Conservation (phyloP, 1,140 invertebrate species). For the Eubasilissa regina region DNA sequence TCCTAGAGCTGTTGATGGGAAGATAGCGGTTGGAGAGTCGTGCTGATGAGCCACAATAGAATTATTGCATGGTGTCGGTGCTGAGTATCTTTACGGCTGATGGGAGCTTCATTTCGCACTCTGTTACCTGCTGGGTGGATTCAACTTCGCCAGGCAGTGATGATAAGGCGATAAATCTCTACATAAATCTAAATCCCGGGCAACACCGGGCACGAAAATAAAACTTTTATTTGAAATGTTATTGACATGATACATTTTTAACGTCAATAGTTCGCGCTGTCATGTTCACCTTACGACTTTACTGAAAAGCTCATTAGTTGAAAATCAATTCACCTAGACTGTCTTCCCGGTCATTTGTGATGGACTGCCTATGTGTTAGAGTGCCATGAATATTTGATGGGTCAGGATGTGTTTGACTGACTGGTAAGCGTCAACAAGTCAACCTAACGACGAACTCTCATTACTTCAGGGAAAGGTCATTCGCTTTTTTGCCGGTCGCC, state of each 20-base stretch:
- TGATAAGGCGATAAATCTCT: too few species aligned
- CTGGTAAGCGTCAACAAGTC: background rate
- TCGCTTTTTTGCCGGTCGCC: slow-evolving; percentile 3
- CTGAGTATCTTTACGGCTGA: too few species aligned
- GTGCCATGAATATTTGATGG: slow-evolving; percentile 11
- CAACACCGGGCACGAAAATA: too few species aligned
- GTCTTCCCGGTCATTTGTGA: slow-evolving; percentile 13
- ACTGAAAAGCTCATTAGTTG: slow-evolving; percentile 11
- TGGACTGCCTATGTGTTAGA: background rate
- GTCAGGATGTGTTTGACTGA: background rate
- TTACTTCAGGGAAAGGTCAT: background rate
- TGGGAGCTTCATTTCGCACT: too few species aligned
- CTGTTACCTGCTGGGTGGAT: too few species aligned
- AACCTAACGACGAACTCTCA: background rate
- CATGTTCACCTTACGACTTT: background rate
- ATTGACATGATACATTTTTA: background rate
- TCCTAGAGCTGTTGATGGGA: too few species aligned
- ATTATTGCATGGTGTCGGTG: too few species aligned
- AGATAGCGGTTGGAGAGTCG: too few species aligned
- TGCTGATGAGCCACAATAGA: too few species aligned
- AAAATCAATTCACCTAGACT: slow-evolving; percentile 38
- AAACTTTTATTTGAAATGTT: too few species aligned
- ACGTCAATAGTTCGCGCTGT: background rate
- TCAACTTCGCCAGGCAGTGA: too few species aligned
- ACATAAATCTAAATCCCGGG: too few species aligned